Evolutionary conservation across 1,140 invertebrate species (phyloP).

Genomic region (Scaptomyza hsui): DNA sequence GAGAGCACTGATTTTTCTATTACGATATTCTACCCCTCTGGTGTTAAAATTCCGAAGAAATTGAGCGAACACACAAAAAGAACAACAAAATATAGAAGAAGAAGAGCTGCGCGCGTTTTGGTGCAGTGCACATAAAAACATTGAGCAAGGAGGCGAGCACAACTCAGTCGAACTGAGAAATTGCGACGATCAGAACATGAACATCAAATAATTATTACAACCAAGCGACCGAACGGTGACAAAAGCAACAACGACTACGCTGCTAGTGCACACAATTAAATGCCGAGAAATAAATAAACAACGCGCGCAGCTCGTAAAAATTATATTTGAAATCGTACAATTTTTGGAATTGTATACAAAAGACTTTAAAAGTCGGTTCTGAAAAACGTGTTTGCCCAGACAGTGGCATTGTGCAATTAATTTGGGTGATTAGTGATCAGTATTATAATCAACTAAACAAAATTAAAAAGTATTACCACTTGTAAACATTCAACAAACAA

Average conservation of each 20-base stretch:
- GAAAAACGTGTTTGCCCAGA: constrained; percentile 49
- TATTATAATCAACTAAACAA: constrained; percentile 23
- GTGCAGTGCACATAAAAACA: constrained; percentile 61
- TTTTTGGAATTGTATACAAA: constrained; percentile 56
- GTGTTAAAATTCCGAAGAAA: too few relatives aligned
- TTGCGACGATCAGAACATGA: constrained; percentile 34
- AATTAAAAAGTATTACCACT: constrained; percentile 45
- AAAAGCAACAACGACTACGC: constrained; percentile 4
- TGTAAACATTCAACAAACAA: constrained; percentile 39
- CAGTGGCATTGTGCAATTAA: constrained; percentile 58
- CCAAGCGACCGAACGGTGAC: constrained; percentile 25
- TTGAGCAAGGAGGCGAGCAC: constrained; percentile 75
- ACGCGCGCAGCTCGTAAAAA: constrained; percentile 35
- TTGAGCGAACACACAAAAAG: constrained; percentile 51
- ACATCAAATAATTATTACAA: constrained; percentile 21
- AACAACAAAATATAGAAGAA: background rate
- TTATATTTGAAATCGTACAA: constrained; percentile 28
- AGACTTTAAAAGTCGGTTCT: constrained; percentile 11
- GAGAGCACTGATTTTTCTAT: too few relatives aligned
- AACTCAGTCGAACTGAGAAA: constrained; percentile 33
- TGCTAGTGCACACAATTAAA: constrained; percentile 22
- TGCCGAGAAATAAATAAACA: background rate
- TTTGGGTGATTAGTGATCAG: constrained; percentile 53
- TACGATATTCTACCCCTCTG: too few relatives aligned
- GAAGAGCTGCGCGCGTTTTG: constrained; percentile 53